A percentile compares a stretch with the other conserved stretches of the same genome.
These are phyloP conservation scores for Drosophila koepferae DNA, from an alignment of 2,888 invertebrate genomes.

Conservation along the genomic window DNA sequence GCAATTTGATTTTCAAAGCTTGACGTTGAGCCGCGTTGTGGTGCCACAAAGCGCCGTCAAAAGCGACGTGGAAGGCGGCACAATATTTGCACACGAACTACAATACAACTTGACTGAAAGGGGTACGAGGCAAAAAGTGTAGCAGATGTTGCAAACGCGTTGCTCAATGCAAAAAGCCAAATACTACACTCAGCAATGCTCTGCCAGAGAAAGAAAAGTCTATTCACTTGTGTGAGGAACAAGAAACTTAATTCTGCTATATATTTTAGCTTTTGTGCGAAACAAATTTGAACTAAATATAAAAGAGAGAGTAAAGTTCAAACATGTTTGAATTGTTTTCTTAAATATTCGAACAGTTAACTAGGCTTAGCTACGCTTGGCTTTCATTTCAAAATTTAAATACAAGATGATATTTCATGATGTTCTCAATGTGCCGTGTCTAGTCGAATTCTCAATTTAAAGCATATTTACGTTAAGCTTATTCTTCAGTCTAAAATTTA, in stretches of 20 bases:
- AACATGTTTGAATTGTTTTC: not conserved
- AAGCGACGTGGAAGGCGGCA: slow-evolving; percentile 53
- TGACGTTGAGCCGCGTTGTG: slow-evolving; percentile 38
- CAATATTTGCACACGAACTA: slow-evolving; percentile 70
- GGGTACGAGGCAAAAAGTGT: slow-evolving; percentile 15
- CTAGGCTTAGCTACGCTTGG: no score
- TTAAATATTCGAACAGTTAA: no score
- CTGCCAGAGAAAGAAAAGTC: slow-evolving; percentile 19
- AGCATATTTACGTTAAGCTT: not conserved
- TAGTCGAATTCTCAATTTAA: no score
- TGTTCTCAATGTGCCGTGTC: no score
- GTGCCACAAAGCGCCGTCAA: slow-evolving; percentile 22
- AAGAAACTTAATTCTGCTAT: no score
- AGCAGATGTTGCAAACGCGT: slow-evolving; percentile 19
- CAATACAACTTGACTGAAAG: slow-evolving; percentile 57
- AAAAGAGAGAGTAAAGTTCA: no score
- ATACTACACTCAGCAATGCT: slow-evolving; percentile 36
- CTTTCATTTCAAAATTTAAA: no score
- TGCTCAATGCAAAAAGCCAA: slow-evolving; percentile 49
- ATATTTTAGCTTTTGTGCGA: no score
- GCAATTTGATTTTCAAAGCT: slow-evolving; percentile 69
- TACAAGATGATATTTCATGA: no score
- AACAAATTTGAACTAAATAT: no score
- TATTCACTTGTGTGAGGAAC: not conserved
- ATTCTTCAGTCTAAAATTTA: not conserved